A percentile compares a stretch with the other conserved stretches of the same genome.
Conservation (phyloP, 2,113 vertebrate species). For the Pelecanoides urinatrix region DNA sequence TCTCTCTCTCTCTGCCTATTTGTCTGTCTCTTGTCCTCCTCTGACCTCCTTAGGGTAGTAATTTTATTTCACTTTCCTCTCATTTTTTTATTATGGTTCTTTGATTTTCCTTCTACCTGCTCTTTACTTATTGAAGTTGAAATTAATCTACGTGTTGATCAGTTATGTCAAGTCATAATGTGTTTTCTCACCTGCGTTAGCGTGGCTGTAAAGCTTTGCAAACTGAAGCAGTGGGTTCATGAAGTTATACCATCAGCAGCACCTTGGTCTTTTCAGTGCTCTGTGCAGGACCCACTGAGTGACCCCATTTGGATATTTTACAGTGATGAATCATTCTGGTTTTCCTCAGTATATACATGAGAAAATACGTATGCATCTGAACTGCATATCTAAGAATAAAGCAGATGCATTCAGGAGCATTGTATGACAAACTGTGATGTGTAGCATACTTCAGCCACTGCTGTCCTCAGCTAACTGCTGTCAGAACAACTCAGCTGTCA, state of each 20-base stretch:
- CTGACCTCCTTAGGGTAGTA: background rate
- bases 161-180: background rate
- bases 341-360: background rate
- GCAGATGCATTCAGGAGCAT: background rate
- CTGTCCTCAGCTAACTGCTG: background rate
- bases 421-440: background rate
- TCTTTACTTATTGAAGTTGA: background rate
- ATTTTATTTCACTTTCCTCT: conserved; percentile 14
- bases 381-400: background rate
- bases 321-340: background rate
- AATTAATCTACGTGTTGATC: background rate
- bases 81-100: background rate
- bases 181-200: background rate
- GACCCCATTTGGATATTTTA: background rate
- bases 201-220: background rate
- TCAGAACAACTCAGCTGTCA: background rate
- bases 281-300: background rate
- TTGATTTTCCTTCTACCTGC: background rate
- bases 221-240: background rate
- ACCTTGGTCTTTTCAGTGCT: background rate
- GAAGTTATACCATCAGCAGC: background rate
- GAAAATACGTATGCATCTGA: background rate
- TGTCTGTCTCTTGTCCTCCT: background rate
- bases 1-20: background rate
- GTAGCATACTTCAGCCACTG: background rate